Evolutionary conservation across 2,888 invertebrate species (phyloP), one percentile per base, ranked within the genome.

Genomic region (Hirtodrosophila duncani): DNA sequence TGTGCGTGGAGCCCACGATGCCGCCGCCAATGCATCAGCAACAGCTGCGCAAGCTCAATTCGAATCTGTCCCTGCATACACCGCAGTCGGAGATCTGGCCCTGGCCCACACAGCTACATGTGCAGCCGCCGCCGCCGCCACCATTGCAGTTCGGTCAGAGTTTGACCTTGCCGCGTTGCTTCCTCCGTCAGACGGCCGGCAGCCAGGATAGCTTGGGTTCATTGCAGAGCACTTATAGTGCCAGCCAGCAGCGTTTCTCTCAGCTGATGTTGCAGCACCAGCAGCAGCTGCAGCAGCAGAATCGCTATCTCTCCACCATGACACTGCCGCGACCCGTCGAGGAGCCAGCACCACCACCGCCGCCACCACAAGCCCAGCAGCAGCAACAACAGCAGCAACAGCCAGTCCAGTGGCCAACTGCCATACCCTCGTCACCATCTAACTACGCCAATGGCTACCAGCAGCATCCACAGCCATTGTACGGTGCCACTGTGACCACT

Each of bases 351-450:
- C 34, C 30, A 4, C 29, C 26, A 8, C 38, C 29, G 3, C 3
- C 24, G 3, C 7, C 7, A 7, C 20, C 20, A 20, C 20, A 20
- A 20, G 7, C 1, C 37, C 20, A 9, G 50, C 10, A 18, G 26
- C 50, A 33, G 36, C 51, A 33, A 16, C 26, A 7, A 21, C n/a
- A 20, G 9, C 30, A 27, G 36, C 31, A 9, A 2, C 20, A 1
- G 26, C 24, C 67, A 2, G 81, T 86, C 1, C 85, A 86, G 18
- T 87, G 87, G 87, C 87, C 87, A 29, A 64, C 81, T 7, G 83
- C 84, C 13, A 87, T 87, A 52, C 85, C 86, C 1, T 85, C 85
- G 1, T 86, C 87, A 10, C 86, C 86, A 1, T 83, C 85, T 8
- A 83, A 81, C 37, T 86, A 82, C 43, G 67, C 78, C 2, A 50